phyloP scores from a whole-genome alignment of 1,140 invertebrate genomes.

The Plutomurus gul region DNA sequence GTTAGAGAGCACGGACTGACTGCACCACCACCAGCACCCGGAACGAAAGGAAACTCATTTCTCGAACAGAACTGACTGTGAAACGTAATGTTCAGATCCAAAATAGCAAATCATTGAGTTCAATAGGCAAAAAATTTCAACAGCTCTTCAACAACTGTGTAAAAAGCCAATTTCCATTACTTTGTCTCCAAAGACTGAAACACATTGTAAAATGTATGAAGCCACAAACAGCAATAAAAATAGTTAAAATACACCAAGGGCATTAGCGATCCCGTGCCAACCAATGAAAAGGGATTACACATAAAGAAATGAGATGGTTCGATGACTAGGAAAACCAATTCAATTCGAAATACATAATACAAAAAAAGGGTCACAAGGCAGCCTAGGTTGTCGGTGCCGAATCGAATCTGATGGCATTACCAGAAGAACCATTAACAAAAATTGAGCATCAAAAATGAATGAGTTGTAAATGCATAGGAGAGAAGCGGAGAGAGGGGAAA shows the following conservation, averaged over 20 bases:
- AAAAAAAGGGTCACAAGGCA: neutral
- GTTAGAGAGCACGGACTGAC: neutral
- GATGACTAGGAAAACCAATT: neutral
- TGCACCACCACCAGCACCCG: neutral
- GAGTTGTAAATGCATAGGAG: neutral
- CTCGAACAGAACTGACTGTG: too few species aligned
- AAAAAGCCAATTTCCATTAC: neutral
- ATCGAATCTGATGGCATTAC: slow-evolving; percentile 24
- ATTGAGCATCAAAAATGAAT: slow-evolving; percentile 25
- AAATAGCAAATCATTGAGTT: neutral
- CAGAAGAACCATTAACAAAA: slow-evolving; percentile 11
- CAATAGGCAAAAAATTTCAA: slow-evolving; percentile 20
- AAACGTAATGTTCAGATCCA: neutral
- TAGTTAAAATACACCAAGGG: slow-evolving; percentile 14
- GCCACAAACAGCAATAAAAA: slow-evolving; percentile 21
- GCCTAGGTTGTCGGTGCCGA: slow-evolving; percentile 1
- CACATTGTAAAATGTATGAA: neutral
- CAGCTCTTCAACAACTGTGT: neutral
- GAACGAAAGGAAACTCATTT: neutral
- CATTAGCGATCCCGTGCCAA: slow-evolving; percentile 9
- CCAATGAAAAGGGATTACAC: too few species aligned
- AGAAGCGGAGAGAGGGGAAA: neutral
- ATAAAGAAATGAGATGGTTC: slow-evolving; percentile 6
- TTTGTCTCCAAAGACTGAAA: neutral
- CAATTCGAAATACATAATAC: neutral